Evolutionary conservation across 2,888 invertebrate species (phyloP).

Genomic region (Slavum lentiscoides): DNA sequence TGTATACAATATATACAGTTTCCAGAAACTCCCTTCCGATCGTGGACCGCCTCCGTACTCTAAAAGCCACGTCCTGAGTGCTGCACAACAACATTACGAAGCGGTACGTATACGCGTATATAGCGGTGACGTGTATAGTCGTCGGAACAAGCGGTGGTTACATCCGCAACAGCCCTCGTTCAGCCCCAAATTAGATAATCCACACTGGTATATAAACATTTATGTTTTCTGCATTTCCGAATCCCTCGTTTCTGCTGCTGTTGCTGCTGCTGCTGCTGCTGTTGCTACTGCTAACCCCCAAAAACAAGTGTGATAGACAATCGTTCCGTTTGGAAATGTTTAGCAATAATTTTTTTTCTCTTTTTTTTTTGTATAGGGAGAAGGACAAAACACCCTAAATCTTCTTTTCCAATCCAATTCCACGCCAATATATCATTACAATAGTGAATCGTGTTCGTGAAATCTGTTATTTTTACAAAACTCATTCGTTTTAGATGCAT

Average conservation of each 20-base stretch:
- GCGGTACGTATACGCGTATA: background rate
- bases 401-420: conserved; percentile 40
- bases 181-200: conserved; percentile 36
- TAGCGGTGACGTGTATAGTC: conserved; percentile 1
- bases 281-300: background rate
- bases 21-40: conserved; percentile 23
- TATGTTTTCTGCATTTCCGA: conserved; percentile 26
- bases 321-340: conserved; percentile 36
- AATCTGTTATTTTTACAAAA: conserved; percentile 40
- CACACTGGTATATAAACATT: conserved; percentile 37
- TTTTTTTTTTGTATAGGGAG: background rate
- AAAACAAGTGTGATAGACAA: conserved; percentile 31
- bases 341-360: conserved; percentile 34
- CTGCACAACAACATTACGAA: conserved; percentile 13
- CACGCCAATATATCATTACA: conserved; percentile 32
- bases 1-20: background rate
- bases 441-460: conserved; percentile 20
- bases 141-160: conserved; percentile 17
- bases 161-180: conserved; percentile 23
- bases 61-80: conserved; percentile 36
- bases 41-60: conserved; percentile 11
- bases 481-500: conserved; percentile 36
- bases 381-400: conserved; percentile 26
- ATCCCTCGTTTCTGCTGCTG: conserved; percentile 10
- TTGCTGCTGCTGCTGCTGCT: no score